Evolutionary conservation across 1,140 invertebrate genomes (phyloP).

Genomic region (Drosophila nannoptera): DNA sequence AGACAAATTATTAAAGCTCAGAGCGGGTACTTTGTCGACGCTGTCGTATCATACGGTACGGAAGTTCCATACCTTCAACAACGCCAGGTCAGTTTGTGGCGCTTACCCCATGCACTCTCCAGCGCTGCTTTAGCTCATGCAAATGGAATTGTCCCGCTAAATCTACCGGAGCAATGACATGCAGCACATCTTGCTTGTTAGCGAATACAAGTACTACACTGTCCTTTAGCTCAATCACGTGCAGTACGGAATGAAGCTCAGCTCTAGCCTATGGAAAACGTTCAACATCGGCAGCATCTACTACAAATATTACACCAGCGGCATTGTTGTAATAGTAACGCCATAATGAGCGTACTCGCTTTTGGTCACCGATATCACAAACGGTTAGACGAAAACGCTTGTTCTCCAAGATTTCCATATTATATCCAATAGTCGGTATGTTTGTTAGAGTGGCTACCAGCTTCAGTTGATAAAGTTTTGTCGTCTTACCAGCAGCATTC

Average conservation of each 20-base stretch:
- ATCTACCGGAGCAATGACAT: constrained; percentile 6
- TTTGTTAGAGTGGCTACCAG: constrained; percentile 94
- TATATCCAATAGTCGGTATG: constrained; percentile 94
- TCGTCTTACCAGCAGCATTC: constrained; percentile 95
- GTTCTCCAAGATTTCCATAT: constrained; percentile 94
- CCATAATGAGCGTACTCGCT: constrained; percentile 37
- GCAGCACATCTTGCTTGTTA: constrained; percentile 39
- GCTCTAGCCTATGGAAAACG: constrained; percentile 22
- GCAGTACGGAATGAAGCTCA: constrained; percentile 27
- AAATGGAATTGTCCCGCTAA: constrained; percentile 24
- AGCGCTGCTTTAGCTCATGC: constrained; percentile 31
- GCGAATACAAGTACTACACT: constrained; percentile 29
- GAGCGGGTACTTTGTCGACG: neutral
- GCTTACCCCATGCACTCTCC: constrained; percentile 38
- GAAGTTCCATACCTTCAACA: constrained; percentile 84
- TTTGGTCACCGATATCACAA: constrained; percentile 85
- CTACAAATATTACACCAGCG: constrained; percentile 32
- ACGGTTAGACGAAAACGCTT: constrained; percentile 93
- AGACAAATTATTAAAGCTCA: neutral
- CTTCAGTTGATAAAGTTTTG: constrained; percentile 95
- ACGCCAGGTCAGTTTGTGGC: constrained; percentile 34
- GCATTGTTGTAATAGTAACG: constrained; percentile 33
- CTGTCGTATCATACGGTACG: constrained; percentile 38
- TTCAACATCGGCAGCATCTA: constrained; percentile 23
- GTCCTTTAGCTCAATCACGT: constrained; percentile 19